A percentile compares a stretch with the other conserved stretches of the same genome.
phyloP scores from a whole-genome alignment of 2,888 invertebrate species.

The Cheilosia variabilis region DNA sequence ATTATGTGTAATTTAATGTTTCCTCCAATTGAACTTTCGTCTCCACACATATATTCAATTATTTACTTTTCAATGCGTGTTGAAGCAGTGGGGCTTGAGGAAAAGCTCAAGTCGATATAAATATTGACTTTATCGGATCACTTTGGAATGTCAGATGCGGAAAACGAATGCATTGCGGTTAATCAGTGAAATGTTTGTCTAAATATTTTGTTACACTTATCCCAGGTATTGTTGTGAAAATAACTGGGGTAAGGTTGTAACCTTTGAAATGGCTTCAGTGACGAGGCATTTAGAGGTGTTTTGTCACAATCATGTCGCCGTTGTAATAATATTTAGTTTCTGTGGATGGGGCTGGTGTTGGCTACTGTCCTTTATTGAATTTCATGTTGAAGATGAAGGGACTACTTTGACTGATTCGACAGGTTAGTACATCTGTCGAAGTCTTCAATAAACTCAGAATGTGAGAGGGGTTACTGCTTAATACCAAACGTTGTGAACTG shows the following conservation, averaged over 20 bases:
- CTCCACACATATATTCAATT: neutral
- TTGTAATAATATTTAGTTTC: neutral
- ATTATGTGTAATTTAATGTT: constrained; percentile 35
- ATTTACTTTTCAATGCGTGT: neutral
- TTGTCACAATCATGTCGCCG: neutral
- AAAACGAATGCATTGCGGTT: constrained; percentile 7
- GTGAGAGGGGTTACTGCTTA: too few species aligned
- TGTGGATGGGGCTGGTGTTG: too few species aligned
- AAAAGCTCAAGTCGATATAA: constrained; percentile 3
- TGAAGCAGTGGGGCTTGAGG: constrained; percentile 12
- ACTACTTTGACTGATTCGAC: too few species aligned
- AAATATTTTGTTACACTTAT: neutral
- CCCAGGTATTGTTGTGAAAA: neutral
- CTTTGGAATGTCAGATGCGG: constrained; percentile 32
- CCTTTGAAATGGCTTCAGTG: neutral
- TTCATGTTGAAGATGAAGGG: too few species aligned
- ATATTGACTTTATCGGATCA: constrained; percentile 27
- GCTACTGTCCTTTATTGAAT: too few species aligned
- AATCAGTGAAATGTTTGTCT: constrained; percentile 11
- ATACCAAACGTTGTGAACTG: too few species aligned
- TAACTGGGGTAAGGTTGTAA: neutral
- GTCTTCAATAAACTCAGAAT: too few species aligned
- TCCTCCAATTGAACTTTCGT: constrained; percentile 39
- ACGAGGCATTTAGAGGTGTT: neutral
- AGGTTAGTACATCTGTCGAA: too few species aligned